These are phyloP conservation scores for Ispidina picta DNA, from an alignment of 2,797 vertebrate genomes.

Conservation along the genomic window DNA sequence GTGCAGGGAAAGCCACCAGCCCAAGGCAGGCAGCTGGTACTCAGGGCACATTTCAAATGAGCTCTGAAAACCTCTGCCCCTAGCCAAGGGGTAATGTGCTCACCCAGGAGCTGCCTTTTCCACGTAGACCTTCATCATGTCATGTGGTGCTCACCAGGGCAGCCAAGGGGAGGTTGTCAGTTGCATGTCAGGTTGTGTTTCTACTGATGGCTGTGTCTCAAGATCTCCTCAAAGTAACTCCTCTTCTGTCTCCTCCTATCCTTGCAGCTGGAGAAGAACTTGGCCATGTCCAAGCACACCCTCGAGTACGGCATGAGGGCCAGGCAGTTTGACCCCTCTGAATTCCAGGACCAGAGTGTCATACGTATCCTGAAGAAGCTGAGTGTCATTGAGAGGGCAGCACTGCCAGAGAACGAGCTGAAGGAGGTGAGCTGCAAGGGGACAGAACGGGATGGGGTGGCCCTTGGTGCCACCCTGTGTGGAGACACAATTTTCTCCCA, in stretches of 20 bases:
- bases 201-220: background rate
- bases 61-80: background rate
- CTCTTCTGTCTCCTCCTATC: background rate
- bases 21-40: background rate
- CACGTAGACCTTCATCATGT: background rate
- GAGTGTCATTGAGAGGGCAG: constrained; percentile 90
- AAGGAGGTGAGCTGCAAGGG: constrained; percentile 81
- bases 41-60: background rate
- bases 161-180: background rate
- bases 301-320: constrained; percentile 84
- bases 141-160: background rate
- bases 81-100: fast-evolving
- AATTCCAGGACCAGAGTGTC: constrained; percentile 86
- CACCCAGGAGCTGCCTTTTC: background rate
- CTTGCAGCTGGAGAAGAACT: constrained; percentile 86
- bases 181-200: background rate
- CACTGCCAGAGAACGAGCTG: constrained; percentile 81
- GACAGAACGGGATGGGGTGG: background rate
- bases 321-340: constrained; percentile 84
- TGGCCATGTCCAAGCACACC: constrained; percentile 90
- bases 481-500: background rate
- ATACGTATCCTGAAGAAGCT: constrained; percentile 90
- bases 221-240: background rate
- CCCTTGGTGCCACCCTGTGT: background rate
- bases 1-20: background rate